These are phyloP conservation scores for Drosophila anceps DNA, from an alignment of 2,888 invertebrate genomes.

Conservation along the genomic window DNA sequence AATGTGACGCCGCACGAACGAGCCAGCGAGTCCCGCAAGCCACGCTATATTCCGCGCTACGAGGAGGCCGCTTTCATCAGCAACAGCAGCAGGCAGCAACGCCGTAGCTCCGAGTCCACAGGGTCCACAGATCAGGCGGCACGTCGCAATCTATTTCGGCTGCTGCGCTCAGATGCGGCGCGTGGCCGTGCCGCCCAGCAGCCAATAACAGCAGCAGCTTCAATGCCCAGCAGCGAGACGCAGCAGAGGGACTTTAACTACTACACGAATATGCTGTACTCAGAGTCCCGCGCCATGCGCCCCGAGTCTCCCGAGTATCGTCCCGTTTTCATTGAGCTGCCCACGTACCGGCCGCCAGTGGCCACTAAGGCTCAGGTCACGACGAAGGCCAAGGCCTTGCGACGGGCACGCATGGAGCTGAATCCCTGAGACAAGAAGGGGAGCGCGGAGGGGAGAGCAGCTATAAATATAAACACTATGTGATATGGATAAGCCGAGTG, in stretches of 20 bases:
- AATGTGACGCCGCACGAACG: conserved; percentile 68
- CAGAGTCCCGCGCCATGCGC: conserved; percentile 76
- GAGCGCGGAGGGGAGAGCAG: conserved; percentile 2
- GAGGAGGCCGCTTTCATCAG: conserved; percentile 80
- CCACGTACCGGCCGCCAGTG: conserved; percentile 86
- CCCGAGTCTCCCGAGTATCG: conserved; percentile 81
- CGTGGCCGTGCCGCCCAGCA: conserved; percentile 34
- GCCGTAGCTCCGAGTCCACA: conserved; percentile 39
- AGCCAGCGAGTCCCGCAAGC: conserved; percentile 82
- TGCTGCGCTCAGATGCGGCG: conserved; percentile 62
- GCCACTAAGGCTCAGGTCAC: conserved; percentile 9
- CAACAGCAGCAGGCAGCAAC: conserved; percentile 30
- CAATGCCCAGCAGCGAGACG: conserved; percentile 2
- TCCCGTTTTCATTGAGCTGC: conserved; percentile 87
- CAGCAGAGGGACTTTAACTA: conserved; percentile 69
- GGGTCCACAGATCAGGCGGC: conserved; percentile 50
- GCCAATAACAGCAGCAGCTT: background rate
- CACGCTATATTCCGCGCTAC: conserved; percentile 89
- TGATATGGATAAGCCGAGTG: conserved; percentile 66
- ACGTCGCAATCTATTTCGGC: conserved; percentile 82
- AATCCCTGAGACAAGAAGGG: conserved; percentile 20
- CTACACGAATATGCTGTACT: conserved; percentile 78
- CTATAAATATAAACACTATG: conserved; percentile 63
- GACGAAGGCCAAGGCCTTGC: conserved; percentile 11
- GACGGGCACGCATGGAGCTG: conserved; percentile 39